phyloP scores from a whole-genome alignment of 2,113 vertebrate species.

The Larimichthys crocea region DNA sequence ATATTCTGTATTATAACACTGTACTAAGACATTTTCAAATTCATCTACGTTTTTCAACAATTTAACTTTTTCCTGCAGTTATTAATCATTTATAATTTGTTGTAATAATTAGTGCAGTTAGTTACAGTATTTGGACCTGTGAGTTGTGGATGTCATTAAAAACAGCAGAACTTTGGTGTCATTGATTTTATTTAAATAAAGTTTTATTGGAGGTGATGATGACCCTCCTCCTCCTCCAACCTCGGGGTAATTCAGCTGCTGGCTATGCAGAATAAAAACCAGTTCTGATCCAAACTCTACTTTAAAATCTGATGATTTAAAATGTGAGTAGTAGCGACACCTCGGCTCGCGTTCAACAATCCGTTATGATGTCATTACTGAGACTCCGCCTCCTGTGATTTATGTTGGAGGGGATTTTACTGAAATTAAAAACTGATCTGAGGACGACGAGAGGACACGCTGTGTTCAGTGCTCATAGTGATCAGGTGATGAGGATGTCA shows the following conservation, averaged over 20 bases:
- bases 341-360: slow-evolving; percentile 17
- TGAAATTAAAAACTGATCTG: slow-evolving; percentile 40
- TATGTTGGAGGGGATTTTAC: slow-evolving; percentile 35
- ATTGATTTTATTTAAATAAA: background rate
- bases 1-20: no score
- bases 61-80: no score
- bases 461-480: background rate
- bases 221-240: background rate
- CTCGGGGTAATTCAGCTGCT: slow-evolving; percentile 3
- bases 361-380: slow-evolving; percentile 2
- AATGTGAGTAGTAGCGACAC: background rate
- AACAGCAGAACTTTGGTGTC: no score
- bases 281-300: slow-evolving; percentile 28
- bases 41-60: no score
- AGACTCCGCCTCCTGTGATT: slow-evolving; percentile 25
- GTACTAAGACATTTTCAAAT: no score
- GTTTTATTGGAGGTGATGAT: background rate
- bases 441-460: background rate
- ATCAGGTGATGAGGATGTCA: background rate
- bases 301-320: slow-evolving; percentile 36
- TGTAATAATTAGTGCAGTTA: no score
- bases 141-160: no score
- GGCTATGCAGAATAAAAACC: slow-evolving; percentile 20
- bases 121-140: no score
- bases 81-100: no score